Evolutionary conservation across 1,140 invertebrate genomes (phyloP).

Genomic region (Panagrolaimus sp.): DNA sequence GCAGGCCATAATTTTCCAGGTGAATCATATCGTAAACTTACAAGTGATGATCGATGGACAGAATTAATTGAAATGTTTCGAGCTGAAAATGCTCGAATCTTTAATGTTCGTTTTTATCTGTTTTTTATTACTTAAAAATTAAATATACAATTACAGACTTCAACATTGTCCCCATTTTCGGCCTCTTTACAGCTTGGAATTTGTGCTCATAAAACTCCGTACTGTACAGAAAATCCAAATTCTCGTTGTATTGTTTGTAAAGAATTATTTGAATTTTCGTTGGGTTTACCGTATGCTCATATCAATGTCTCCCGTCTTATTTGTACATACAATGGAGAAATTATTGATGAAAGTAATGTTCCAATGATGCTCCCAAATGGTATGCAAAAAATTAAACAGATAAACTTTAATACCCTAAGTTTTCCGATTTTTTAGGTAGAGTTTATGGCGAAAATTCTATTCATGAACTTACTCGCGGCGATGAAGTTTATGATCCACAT

Average conservation of each 20-base stretch:
- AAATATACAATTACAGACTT: constrained; percentile 61
- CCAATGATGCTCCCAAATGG: constrained; percentile 97
- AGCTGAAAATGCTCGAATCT: constrained; percentile 43
- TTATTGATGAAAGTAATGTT: constrained; percentile 93
- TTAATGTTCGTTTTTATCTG: constrained; percentile 78
- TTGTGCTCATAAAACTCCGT: constrained; percentile 44
- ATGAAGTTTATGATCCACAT: neutral
- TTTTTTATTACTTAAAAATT: constrained; percentile 79
- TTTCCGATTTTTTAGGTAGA: too few species aligned
- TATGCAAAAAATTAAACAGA: too few species aligned
- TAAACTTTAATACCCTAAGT: too few species aligned
- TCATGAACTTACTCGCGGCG: neutral
- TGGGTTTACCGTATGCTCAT: constrained; percentile 83
- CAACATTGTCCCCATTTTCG: constrained; percentile 84
- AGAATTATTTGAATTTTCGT: constrained; percentile 78
- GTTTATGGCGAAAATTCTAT: neutral
- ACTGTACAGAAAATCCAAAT: constrained; percentile 34
- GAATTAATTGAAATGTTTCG: constrained; percentile 32
- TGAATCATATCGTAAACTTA: constrained; percentile 29
- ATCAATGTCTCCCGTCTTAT: constrained; percentile 76
- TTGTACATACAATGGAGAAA: constrained; percentile 79
- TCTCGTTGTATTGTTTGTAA: constrained; percentile 83
- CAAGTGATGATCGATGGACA: constrained; percentile 46
- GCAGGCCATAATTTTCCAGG: constrained; percentile 20
- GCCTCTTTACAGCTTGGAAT: constrained; percentile 41